Evolutionary conservation across 1,140 invertebrate species (phyloP).

Genomic region (Drosophila jambulina): DNA sequence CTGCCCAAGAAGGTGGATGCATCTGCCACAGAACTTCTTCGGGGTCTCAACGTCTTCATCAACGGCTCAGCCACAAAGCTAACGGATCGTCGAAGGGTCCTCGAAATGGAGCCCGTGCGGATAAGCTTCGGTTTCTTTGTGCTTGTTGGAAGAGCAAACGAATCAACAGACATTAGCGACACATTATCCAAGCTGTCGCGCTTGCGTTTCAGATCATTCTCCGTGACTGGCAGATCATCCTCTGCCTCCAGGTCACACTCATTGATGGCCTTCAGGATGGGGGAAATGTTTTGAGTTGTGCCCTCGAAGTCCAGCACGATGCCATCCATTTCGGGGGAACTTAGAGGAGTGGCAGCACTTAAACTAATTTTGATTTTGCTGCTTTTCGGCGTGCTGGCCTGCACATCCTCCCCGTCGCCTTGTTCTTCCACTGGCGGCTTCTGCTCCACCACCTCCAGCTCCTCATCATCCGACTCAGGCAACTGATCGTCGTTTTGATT

Average conservation of each 20-base stretch:
- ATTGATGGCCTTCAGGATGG: slow-evolving; percentile 70
- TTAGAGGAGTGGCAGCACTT: slow-evolving; percentile 40
- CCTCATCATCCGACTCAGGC: slow-evolving; percentile 65
- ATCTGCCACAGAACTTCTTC: slow-evolving; percentile 73
- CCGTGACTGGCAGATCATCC: slow-evolving; percentile 48
- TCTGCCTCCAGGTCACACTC: slow-evolving; percentile 67
- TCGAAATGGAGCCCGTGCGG: slow-evolving; percentile 79
- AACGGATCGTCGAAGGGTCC: slow-evolving; percentile 76
- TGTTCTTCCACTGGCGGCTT: not conserved
- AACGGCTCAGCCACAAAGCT: slow-evolving; percentile 81
- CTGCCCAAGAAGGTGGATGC: slow-evolving; percentile 57
- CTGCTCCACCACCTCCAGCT: slow-evolving; percentile 8
- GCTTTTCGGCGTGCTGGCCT: slow-evolving; percentile 70
- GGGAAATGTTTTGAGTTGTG: slow-evolving; percentile 63
- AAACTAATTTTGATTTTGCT: slow-evolving; percentile 29
- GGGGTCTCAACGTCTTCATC: slow-evolving; percentile 72
- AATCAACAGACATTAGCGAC: slow-evolving; percentile 80
- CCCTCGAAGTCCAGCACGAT: slow-evolving; percentile 49
- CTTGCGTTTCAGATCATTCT: slow-evolving; percentile 76
- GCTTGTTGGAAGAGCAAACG: slow-evolving; percentile 70
- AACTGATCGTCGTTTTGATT: slow-evolving; percentile 45
- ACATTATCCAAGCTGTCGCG: slow-evolving; percentile 79
- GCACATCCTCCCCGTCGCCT: slow-evolving; percentile 34
- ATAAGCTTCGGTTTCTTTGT: slow-evolving; percentile 82
- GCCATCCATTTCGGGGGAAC: slow-evolving; percentile 26